Evolutionary conservation across 2,113 vertebrate species (phyloP).

Genomic region (Neofelis nebulosa): DNA sequence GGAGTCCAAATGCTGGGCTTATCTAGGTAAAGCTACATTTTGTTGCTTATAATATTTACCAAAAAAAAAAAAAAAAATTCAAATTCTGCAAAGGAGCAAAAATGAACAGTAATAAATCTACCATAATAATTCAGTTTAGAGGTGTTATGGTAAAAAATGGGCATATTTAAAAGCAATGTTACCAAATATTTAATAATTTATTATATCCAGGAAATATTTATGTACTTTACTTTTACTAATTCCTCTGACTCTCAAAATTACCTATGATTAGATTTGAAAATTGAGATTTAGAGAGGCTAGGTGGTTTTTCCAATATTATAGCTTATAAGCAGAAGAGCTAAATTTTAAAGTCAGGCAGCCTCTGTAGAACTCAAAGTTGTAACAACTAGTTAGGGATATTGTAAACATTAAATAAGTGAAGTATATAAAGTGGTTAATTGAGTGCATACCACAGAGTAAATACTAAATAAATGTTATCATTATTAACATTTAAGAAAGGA

Average conservation of each 20-base stretch:
- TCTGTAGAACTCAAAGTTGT: background rate
- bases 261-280: background rate
- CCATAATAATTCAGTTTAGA: background rate
- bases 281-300: background rate
- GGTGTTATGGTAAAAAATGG: background rate
- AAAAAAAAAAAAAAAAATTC: background rate
- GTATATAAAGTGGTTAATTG: background rate
- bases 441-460: background rate
- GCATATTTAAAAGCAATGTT: background rate
- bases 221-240: background rate
- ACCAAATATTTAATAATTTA: background rate
- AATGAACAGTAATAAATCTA: background rate
- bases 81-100: background rate
- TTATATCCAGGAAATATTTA: background rate
- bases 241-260: background rate
- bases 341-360: background rate
- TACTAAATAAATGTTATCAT: background rate
- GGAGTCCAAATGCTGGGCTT: background rate
- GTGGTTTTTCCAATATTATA: background rate
- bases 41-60: background rate
- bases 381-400: background rate
- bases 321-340: background rate
- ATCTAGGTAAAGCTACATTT: background rate
- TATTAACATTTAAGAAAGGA: background rate
- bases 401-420: background rate